These are phyloP conservation scores for Allygus modestus DNA, from an alignment of 2,888 invertebrate species.

Conservation along the genomic window DNA sequence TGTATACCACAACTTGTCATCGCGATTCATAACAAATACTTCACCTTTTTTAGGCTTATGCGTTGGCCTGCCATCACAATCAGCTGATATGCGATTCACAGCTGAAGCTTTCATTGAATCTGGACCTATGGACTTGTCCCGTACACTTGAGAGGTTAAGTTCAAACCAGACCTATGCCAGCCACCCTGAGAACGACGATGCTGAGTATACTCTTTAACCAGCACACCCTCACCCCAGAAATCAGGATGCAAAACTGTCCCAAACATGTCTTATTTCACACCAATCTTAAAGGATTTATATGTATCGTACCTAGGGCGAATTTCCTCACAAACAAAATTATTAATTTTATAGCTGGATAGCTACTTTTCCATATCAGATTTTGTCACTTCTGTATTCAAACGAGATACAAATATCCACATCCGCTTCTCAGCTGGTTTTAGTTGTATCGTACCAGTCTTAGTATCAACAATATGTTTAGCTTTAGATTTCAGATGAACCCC, in stretches of 20 bases:
- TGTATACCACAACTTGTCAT: too few relatives aligned
- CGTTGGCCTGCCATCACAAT: too few relatives aligned
- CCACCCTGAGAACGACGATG: background rate
- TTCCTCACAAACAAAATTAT: background rate
- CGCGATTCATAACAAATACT: too few relatives aligned
- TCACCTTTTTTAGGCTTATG: too few relatives aligned
- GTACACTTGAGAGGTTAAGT: too few relatives aligned
- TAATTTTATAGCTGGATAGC: background rate
- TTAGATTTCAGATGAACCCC: too few relatives aligned
- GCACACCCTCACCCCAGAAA: background rate
- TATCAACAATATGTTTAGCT: too few relatives aligned
- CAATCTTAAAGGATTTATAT: slow-evolving; percentile 4
- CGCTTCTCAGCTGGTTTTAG: background rate
- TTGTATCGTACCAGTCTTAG: background rate
- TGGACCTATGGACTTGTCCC: too few relatives aligned
- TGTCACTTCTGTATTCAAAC: background rate
- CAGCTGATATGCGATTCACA: too few relatives aligned
- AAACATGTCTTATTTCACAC: background rate
- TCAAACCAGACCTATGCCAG: background rate
- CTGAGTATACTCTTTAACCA: background rate
- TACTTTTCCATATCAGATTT: background rate
- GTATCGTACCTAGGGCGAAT: background rate
- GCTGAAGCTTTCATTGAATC: too few relatives aligned
- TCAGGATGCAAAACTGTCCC: background rate
- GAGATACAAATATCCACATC: background rate